These are phyloP conservation scores for Microcebus jonahi DNA, from an alignment of 2,113 vertebrate species.

Conservation along the genomic window DNA sequence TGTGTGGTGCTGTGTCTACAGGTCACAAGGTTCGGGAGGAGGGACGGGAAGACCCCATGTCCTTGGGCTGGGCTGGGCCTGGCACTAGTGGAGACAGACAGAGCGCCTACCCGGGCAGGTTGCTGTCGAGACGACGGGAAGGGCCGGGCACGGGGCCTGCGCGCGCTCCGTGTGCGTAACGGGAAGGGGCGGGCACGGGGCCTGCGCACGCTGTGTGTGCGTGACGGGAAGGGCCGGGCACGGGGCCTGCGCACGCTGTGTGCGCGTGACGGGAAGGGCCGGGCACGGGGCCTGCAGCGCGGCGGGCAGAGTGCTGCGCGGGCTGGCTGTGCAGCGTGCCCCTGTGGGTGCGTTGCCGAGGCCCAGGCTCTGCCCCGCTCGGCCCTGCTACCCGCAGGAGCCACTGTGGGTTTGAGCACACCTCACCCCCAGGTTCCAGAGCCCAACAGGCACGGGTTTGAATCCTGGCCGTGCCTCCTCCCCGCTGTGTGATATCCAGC, in stretches of 20 bases:
- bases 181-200: background rate
- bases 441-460: background rate
- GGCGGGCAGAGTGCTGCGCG: background rate
- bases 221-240: background rate
- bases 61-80: background rate
- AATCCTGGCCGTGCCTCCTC: background rate
- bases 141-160: background rate
- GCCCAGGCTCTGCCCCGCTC: background rate
- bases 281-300: too few species aligned
- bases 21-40: background rate
- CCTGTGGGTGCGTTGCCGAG: background rate
- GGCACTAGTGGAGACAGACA: background rate
- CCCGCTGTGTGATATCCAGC: background rate
- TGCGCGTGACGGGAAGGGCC: background rate
- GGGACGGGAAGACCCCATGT: background rate
- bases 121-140: accelerated
- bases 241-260: too few species aligned
- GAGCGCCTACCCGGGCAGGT: background rate
- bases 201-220: too few species aligned
- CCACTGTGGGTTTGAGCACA: background rate
- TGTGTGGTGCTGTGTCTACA: background rate
- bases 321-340: background rate
- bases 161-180: too few species aligned
- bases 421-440: background rate
- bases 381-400: background rate